phyloP scores from a whole-genome alignment of 2,113 vertebrate genomes.

The Eptesicus fuscus region DNA sequence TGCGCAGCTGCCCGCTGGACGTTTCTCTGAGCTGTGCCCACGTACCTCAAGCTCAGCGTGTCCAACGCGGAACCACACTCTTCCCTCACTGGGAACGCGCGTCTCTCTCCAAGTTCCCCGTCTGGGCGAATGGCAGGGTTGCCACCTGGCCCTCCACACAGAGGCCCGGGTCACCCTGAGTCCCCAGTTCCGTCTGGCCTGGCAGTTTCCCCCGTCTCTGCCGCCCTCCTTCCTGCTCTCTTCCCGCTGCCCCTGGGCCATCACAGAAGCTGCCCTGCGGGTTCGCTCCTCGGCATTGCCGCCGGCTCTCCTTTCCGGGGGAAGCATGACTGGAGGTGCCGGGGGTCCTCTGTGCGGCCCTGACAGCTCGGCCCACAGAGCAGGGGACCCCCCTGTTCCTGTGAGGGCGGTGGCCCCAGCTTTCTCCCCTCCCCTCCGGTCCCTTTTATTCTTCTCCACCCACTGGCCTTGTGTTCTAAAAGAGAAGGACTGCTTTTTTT shows the following conservation, averaged over 20 bases:
- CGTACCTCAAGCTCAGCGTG: background rate
- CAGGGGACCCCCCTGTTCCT: background rate
- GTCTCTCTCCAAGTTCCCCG: background rate
- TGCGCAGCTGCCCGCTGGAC: background rate
- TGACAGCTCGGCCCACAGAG: background rate
- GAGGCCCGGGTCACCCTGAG: background rate
- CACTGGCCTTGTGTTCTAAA: background rate
- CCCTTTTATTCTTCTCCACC: background rate
- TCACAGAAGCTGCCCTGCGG: too few species aligned
- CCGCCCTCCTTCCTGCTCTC: background rate
- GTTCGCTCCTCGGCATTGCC: background rate
- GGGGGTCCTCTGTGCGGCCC: background rate
- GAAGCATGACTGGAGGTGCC: background rate
- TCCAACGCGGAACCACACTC: background rate
- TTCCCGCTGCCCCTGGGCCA: background rate
- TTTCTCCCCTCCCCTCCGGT: background rate
- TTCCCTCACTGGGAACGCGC: background rate
- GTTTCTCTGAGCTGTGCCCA: background rate
- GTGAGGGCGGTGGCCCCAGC: too few species aligned
- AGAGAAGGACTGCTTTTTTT: background rate
- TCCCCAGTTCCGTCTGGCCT: accelerated
- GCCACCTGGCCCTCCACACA: background rate
- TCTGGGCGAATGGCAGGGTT: background rate
- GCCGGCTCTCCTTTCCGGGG: too few species aligned
- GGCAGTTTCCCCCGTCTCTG: accelerated